A percentile compares a stretch with the other conserved stretches of the same genome.
Evolutionary conservation across 1,140 invertebrate genomes (phyloP).

Genomic region (Coptotermes formosanus): DNA sequence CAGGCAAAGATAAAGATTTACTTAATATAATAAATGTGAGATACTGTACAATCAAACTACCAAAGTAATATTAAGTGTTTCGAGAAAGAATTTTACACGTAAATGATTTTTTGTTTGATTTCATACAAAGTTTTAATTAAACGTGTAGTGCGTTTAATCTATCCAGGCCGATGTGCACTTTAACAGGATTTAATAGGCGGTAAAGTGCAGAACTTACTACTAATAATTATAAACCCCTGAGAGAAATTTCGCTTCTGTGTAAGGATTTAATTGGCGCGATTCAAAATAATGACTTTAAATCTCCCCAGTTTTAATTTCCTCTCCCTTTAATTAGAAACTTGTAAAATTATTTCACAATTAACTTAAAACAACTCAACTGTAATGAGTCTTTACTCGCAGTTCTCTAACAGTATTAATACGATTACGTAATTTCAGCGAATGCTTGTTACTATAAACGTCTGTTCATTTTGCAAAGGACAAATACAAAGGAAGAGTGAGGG

Average conservation of each 20-base stretch:
- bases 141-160: background rate
- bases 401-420: background rate
- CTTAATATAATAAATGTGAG: background rate
- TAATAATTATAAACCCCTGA: background rate
- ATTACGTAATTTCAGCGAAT: background rate
- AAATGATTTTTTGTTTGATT: background rate
- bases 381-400: background rate
- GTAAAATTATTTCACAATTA: conserved; percentile 9
- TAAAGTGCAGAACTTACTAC: background rate
- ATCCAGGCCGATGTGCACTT: background rate
- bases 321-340: conserved; percentile 1
- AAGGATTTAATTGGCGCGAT: conserved; percentile 7
- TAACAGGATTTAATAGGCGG: background rate
- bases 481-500: no score
- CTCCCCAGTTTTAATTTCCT: background rate
- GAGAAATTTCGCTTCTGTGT: background rate
- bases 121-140: conserved; percentile 7
- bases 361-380: background rate
- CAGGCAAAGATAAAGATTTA: no score
- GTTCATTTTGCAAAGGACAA: background rate
- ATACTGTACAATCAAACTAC: background rate
- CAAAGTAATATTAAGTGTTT: background rate
- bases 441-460: background rate
- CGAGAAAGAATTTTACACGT: background rate
- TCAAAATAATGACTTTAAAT: background rate